Evolutionary conservation across 2,888 invertebrate genomes (phyloP), one percentile per base, ranked within the genome.

Genomic region (Volucella zonaria): DNA sequence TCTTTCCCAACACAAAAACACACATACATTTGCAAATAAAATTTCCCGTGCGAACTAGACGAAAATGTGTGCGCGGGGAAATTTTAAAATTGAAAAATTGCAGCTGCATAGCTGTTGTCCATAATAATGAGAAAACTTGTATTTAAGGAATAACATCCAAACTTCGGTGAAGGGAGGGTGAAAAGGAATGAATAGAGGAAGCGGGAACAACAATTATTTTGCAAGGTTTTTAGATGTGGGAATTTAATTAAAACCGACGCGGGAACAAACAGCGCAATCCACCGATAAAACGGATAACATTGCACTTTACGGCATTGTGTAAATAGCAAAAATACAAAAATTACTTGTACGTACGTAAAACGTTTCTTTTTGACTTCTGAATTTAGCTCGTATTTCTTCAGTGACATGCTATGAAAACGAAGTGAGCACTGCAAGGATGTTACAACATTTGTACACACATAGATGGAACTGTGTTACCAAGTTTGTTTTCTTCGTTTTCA

Each of bases 121-220:
- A 80, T 80, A 68, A 62, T 68, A 62, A 80, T 49, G 67, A 67
- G 59, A 2, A 59, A 73, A 47, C 45, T 54, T 79, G 42, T 56
- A n/a, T 54, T 74, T 49, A 54, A 80, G 54, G 61, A 74, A 74
- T 80, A 68, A 51, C 31, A 1, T 0, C 31, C 31, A 2, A 6
- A 31, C 6, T 6, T 4, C 6, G 4, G 4, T 0, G 31, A 31
- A 31, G 6, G 4, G 1, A 6, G 4, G 6, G 31, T 31, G 4
- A 6, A 6, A 31, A 31, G 31, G 6, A 6, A 0, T 6, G 31
- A 31, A 31, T 31, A 31, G 6, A 31, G 6, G 42, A 61, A 58
- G 40, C 45, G 38, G 40, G 64, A 62, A 64, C 18, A 79, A 67
- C 42, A 71, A 51, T 14, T 31, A 40, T 51, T 31, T 78, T 40